Conservation (phyloP, 2,797 vertebrate genomes). For the Bovichtus variegatus region DNA sequence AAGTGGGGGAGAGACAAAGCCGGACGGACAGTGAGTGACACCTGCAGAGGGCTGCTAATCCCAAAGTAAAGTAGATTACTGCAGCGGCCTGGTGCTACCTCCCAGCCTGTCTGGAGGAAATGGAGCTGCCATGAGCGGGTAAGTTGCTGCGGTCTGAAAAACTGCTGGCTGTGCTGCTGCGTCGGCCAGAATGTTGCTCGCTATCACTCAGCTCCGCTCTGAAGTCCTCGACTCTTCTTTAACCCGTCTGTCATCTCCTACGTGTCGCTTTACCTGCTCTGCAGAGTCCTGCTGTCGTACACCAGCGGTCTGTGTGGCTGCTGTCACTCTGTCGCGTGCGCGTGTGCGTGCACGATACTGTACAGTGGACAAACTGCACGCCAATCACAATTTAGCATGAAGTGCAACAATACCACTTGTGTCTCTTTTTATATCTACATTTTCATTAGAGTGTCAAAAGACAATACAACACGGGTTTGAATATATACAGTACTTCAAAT, state of each 20-base stretch:
- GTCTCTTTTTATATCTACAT: too few species aligned
- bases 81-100: slow-evolving; percentile 40
- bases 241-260: slow-evolving; percentile 24
- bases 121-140: slow-evolving; percentile 63
- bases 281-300: not conserved
- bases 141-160: slow-evolving; percentile 38
- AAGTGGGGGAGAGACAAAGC: slow-evolving; percentile 1
- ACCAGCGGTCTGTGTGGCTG: slow-evolving; percentile 9
- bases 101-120: slow-evolving; percentile 57
- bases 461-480: too few species aligned
- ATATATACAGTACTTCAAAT: too few species aligned
- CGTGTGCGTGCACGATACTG: not conserved
- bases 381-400: too few species aligned
- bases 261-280: slow-evolving; percentile 11
- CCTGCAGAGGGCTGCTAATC: slow-evolving; percentile 69
- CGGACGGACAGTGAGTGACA: slow-evolving; percentile 51
- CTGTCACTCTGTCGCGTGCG: not conserved
- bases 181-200: slow-evolving; percentile 29
- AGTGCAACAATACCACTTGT: too few species aligned
- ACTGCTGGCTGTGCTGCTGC: slow-evolving; percentile 36
- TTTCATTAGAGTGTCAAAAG: too few species aligned
- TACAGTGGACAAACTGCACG: too few species aligned
- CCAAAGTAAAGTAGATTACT: slow-evolving; percentile 74
- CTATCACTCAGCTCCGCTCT: slow-evolving; percentile 18
- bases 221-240: slow-evolving; percentile 15